Base-by-base conservation (phyloP, 2,888 invertebrate genomes). In the Macrophya alboannulata region DNA sequence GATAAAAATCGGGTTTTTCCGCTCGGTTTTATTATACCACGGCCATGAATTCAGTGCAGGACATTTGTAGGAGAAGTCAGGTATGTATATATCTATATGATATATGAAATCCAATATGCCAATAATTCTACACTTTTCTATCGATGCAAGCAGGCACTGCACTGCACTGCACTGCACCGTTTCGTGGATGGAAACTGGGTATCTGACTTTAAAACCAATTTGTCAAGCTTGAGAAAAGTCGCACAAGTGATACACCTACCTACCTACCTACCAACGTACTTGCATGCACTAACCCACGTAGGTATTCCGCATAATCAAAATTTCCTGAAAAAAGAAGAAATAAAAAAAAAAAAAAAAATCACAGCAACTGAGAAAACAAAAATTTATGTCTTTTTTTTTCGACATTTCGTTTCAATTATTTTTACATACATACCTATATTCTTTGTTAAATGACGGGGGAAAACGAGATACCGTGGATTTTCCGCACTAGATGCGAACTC, bases 41-140 rank as follows among this genome's bases (percentile, higher is more conserved):
- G 68, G n/a, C n/a, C n/a, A 45, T n/a, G 25, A 48, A 77, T 51
- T 31, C 55, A 37, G 48, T 72, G 25, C 40, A 10, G 1, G 37
- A n/a, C 12, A 6, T 25, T n/a, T 0, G 31, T 31, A 17, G 51
- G 12, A 25, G 12, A 15, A 21, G 62, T 31, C 21, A 9, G 15
- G n/a, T 10, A 45, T 45, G 5, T 62, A 6, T 62, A 21, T 9
- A 31, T 12, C 15, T 77, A n/a, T n/a, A n/a, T n/a, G 25, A 21
- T 43, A 62, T 62, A 81, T 62, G 81, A 43, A 62, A 59, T 43
- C 40, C 81, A 62, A 81, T 62, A 59, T 81, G 59, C 81, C 59
- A 62, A 81, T 81, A 81, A 81, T 81, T 81, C 62, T 25, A 62
- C 43, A 21, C 59, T 81, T 81, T 77, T 81, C 62, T 62, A 81